Conservation (phyloP, 2,888 invertebrate genomes). For the Melipona beecheii region DNA sequence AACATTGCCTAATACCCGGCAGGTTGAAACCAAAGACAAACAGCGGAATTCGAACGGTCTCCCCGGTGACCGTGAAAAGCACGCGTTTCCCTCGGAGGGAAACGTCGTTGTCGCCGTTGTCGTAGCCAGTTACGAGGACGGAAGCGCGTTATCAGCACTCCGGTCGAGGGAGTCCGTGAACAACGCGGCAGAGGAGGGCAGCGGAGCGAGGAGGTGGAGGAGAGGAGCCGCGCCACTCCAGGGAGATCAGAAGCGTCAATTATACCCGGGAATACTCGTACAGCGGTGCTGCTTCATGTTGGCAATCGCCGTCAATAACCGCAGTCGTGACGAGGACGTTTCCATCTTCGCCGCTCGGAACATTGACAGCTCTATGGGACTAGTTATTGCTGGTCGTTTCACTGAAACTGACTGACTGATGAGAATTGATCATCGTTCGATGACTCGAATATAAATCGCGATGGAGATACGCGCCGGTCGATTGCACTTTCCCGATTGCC, state of each 20-base stretch:
- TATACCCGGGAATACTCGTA: constrained; percentile 37
- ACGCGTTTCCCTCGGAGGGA: background rate
- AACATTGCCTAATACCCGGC: background rate
- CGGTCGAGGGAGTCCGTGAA: constrained; percentile 23
- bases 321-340: constrained; percentile 47
- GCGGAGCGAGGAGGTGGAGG: background rate
- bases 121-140: constrained; percentile 8
- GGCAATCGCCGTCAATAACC: constrained; percentile 52
- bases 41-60: background rate
- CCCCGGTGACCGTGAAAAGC: constrained; percentile 24
- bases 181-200: background rate
- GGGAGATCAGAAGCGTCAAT: constrained; percentile 51
- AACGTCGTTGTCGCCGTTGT: background rate
- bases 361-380: constrained; percentile 28
- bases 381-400: constrained; percentile 40
- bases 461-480: background rate
- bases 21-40: background rate
- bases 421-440: constrained; percentile 44
- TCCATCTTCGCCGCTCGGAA: constrained; percentile 40
- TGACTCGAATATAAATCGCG: constrained; percentile 36
- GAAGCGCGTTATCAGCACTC: constrained; percentile 28
- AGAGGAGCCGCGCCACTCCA: background rate
- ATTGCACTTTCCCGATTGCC: background rate
- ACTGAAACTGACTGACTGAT: constrained; percentile 44
- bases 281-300: constrained; percentile 34